phyloP scores from a whole-genome alignment of 2,797 vertebrate species.

The Toxotes lorentzi region DNA sequence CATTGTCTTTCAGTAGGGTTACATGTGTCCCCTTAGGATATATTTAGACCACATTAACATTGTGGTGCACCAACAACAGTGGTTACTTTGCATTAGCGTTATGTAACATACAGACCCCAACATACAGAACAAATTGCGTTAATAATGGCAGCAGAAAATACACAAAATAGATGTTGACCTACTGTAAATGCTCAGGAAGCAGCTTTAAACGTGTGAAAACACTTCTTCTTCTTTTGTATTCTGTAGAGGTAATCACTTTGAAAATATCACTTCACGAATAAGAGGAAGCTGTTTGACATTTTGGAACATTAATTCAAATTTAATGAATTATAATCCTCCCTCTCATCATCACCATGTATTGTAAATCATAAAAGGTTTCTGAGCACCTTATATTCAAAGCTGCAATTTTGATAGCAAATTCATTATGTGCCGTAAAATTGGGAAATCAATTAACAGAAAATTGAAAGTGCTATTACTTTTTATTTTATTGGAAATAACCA shows the following conservation, averaged over 20 bases:
- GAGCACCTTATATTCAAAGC: slow-evolving; percentile 6
- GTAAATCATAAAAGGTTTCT: slow-evolving; percentile 24
- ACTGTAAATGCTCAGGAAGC: not conserved
- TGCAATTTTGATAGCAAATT: slow-evolving; percentile 16
- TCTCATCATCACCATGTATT: slow-evolving; percentile 18
- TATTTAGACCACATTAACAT: slow-evolving; percentile 31
- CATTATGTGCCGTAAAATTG: slow-evolving; percentile 1
- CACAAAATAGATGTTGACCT: slow-evolving; percentile 2
- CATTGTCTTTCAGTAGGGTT: not conserved
- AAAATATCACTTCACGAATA: slow-evolving; percentile 2
- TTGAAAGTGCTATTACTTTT: not conserved
- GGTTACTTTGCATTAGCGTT: slow-evolving; percentile 54
- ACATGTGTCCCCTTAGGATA: not conserved
- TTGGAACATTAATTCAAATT: slow-evolving; percentile 6
- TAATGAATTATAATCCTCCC: slow-evolving; percentile 19
- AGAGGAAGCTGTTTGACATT: not conserved
- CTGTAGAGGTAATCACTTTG: not conserved
- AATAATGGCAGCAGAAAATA: slow-evolving; percentile 31
- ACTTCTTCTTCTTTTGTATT: not conserved
- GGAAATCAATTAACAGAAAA: not conserved
- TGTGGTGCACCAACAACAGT: no score
- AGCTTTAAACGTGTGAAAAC: slow-evolving; percentile 12
- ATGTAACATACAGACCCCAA: slow-evolving; percentile 46
- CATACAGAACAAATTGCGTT: slow-evolving; percentile 39
- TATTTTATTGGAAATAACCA: not conserved